phyloP scores from a whole-genome alignment of 2,888 invertebrate genomes.

The Caenorhabditis sp. region DNA sequence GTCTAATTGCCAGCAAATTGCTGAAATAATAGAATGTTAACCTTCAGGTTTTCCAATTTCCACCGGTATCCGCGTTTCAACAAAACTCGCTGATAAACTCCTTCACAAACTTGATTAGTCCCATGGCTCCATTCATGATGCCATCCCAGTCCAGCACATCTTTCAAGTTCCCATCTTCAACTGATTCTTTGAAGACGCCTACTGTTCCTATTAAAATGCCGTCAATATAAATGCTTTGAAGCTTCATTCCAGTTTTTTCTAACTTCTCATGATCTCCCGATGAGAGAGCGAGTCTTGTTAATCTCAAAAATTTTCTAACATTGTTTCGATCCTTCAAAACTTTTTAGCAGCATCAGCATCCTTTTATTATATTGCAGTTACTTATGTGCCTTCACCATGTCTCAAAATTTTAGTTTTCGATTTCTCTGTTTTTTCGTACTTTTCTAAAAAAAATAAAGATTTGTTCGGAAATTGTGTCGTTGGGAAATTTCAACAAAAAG shows the following conservation, averaged over 20 bases:
- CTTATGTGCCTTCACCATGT: conserved; percentile 10
- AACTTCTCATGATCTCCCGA: conserved; percentile 43
- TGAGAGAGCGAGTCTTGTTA: conserved; percentile 55
- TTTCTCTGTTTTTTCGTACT: too few species aligned
- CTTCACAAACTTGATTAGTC: conserved; percentile 58
- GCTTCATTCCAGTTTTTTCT: background rate
- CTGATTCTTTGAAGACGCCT: conserved; percentile 71
- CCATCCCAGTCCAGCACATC: conserved; percentile 49
- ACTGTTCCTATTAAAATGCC: conserved; percentile 63
- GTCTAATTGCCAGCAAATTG: too few species aligned
- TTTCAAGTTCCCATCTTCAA: conserved; percentile 66
- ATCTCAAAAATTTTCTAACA: conserved; percentile 36
- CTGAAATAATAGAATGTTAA: too few species aligned
- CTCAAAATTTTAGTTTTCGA: background rate
- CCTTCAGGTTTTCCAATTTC: conserved; percentile 71
- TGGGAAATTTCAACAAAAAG: background rate
- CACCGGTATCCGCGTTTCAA: conserved; percentile 53
- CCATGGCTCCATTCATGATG: conserved; percentile 61
- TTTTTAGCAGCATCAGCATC: background rate
- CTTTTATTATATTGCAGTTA: background rate
- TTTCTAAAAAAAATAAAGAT: too few species aligned
- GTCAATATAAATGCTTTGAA: conserved; percentile 17
- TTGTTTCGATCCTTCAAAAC: background rate
- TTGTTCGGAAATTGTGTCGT: too few species aligned
- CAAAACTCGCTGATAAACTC: conserved; percentile 48